Base-by-base conservation (phyloP, 2,797 vertebrate species). In the Acanthopagrus latus region DNA sequence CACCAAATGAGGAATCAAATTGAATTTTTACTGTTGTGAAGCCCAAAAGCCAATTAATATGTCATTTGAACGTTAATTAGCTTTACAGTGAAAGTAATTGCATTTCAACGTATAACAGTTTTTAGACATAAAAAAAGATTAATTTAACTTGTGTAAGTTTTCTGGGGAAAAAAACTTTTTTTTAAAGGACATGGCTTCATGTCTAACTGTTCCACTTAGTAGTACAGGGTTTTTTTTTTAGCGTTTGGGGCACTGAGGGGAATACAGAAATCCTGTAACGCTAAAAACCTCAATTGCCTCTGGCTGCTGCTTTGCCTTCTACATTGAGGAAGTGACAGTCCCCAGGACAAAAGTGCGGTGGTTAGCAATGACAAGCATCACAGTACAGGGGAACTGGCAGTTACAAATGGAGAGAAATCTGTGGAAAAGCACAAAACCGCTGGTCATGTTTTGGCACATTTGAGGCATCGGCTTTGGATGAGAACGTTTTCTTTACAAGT, bases 241-340 rank as follows among this genome's bases (percentile, higher is more conserved):
- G 59, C 41, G 74, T 65, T 17, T 73, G 25, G 65, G 44, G 62
- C 44, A 46, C 43, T 13, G 18, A 50, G 20, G 20, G 43, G 41
- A 63, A 13, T 41, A 51, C 7, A 58, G 29, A 50, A 23, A 18
- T 63, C 13, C 11, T 69, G n/a, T 47, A 38, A 64, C 2, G 7
- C 17, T 27, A 60, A 21, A 56, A 62, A 77, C 48, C 46, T 29
- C 21, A 13, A 48, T 21, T 46, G 64, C 51, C 64, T 68, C 51
- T 25, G 5, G 59, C 67, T 66, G 47, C 67, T 51, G 59, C 57
- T 67, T 62, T 65, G 20, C 33, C 21, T 47, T 68, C 21, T 43
- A 23, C 33, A 33, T 21, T 2, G 23, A 74, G 62, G 48, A 43
- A 47, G 33, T 29, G 71, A 69, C 76, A 70, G 41, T 77, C 58